Conservation (phyloP, 2,888 invertebrate species). For the Acanthosepion lycidas region DNA sequence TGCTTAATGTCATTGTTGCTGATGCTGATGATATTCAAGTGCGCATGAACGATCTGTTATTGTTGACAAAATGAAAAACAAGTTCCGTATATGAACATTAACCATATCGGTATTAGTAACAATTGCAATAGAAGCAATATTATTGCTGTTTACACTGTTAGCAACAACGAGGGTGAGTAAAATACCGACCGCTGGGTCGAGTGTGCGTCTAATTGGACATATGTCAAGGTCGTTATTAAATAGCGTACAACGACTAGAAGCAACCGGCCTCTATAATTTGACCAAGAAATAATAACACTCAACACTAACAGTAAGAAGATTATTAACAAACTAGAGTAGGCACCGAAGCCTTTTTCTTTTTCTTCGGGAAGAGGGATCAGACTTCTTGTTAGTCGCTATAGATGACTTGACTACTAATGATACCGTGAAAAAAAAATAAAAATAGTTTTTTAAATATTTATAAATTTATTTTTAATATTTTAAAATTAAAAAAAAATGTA, state of each 20-base stretch:
- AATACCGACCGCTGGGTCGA: not conserved
- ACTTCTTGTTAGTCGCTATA: not conserved
- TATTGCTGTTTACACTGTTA: not conserved
- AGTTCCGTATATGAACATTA: not conserved
- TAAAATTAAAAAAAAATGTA: not conserved
- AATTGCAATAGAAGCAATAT: not conserved
- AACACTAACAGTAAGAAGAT: not conserved
- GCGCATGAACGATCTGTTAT: not conserved
- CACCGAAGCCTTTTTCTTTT: not conserved
- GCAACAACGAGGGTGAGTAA: not conserved
- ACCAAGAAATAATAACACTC: not conserved
- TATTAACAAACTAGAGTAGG: not conserved
- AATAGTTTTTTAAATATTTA: not conserved
- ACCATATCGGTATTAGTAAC: not conserved
- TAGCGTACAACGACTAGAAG: not conserved
- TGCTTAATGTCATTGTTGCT: not conserved
- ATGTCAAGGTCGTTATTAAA: conserved; percentile 24
- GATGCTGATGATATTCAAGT: not conserved
- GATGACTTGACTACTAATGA: not conserved
- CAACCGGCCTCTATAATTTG: not conserved
- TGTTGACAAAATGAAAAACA: conserved; percentile 18
- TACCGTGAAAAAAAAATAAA: not conserved
- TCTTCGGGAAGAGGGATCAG: not conserved
- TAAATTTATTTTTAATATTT: no score
- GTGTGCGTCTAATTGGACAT: not conserved